Base-by-base conservation (phyloP, 2,113 vertebrate species). In the Alethe castanea region DNA sequence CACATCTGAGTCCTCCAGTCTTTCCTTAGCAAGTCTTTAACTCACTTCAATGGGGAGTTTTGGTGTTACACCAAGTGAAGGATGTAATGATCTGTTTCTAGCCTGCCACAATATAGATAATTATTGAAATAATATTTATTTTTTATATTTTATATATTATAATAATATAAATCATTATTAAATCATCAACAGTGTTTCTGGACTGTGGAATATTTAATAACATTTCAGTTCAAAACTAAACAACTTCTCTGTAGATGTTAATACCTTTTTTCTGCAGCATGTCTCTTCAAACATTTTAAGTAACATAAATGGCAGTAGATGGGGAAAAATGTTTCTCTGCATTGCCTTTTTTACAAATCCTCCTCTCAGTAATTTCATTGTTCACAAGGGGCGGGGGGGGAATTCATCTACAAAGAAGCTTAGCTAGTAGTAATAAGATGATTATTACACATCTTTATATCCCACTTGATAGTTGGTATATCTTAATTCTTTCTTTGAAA, bases 191-290 rank as follows among this genome's bases (percentile, higher is more conserved):
- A 19, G 35, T 38, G 28, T 61, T 77, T 86, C 54, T 81, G 76
- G 59, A 52, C 56, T 85, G 38, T 53, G 69, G 62, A 85, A 77
- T 92, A 71, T 83, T 89, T 96, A 83, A 54, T 86, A 86, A 52
- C 8, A 64, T 83, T 60, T 82, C 52, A 73, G 16, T 90, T 94
- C 76, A 80, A 92, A 88, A 67, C 38, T 59, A 93, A 96, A 91
- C 78, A 88, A n/a, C 56, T 79, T 81, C 25, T 80, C 52, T 88
- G 24, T 54, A 67, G 57, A 66, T 83, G 20, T 54, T 78, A 56
- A 53, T 87, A 64, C 33, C 23, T 64, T 94, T 90, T 81, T 83
- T 38, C 71, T 12, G 4, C 78, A 82, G 47, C 36, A 24, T 64
- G 25, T 38, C 50, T 88, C 40, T 91, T 81, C 80, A 90, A 38